Evolutionary conservation across 2,797 vertebrate species (phyloP), one percentile per base, ranked within the genome.

Genomic region (Rhabdophis nuchalis): DNA sequence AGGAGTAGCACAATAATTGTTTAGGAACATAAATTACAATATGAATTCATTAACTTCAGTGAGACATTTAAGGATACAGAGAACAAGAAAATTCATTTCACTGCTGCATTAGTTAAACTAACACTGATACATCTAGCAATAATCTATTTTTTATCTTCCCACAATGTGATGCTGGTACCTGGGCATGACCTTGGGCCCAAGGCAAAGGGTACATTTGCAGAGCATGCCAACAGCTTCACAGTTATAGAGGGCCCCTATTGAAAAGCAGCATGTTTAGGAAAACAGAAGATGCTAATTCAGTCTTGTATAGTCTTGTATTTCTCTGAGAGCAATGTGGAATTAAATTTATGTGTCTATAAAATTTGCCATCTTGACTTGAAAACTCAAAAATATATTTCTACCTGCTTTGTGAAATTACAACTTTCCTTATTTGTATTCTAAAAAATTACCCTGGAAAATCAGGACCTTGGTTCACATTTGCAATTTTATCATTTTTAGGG

Each of bases 81-180:
- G 41, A 2, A 87, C 53, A 94, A 23, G 88, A 96, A 95, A 90
- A 89, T 93, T 94, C 56, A 95, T 96, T 96, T 93, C 90, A 68
- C 82, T 93, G 86, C 60, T 87, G 93, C 92, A 91, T 86, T 96
- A 92, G 68, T 53, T 93, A 93, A 92, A 95, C 91, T 95, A 95
- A 87, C 23, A 72, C 87, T 91, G 91, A 93, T 95, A 68, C 68
- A 93, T 85, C 56, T 88, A 88, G 52, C n/a, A 6, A 68, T 88
- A 72, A 60, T 93, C 68, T 64, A 87, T 91, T 32, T 53, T 92
- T 94, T 23, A 90, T 87, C 85, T 94, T 92, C 90, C 9, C 91
- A 56, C 92, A 90, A 95, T 96, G 91, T 96, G 94, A 96, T 96
- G 94, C 91, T 93, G 93, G 94, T 96, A 96, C 91, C 89, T 95